Evolutionary conservation across 2,797 vertebrate species (phyloP).

Genomic region (Pseudochirops cupreus): DNA sequence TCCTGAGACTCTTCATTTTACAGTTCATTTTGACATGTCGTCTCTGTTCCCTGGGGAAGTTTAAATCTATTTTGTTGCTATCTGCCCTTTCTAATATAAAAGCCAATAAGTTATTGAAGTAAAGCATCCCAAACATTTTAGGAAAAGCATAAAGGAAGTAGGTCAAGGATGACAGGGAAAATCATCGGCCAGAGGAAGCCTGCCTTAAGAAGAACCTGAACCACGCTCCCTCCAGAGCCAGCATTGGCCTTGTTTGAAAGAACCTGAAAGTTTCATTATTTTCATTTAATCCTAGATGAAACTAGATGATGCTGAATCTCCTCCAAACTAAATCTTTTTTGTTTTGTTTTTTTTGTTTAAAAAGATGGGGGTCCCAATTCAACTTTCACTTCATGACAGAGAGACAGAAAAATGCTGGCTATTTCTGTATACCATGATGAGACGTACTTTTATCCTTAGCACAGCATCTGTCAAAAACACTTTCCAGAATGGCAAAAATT

Average conservation of each 20-base stretch:
- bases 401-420: not conserved
- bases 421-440: not conserved
- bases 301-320: not conserved
- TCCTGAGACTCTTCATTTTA: not conserved
- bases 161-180: not conserved
- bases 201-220: not conserved
- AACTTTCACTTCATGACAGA: not conserved
- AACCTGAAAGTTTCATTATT: not conserved
- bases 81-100: not conserved
- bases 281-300: not conserved
- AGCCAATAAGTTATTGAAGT: not conserved
- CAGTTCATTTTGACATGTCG: not conserved
- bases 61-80: conserved; percentile 2
- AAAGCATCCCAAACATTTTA: not conserved
- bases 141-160: not conserved
- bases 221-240: not conserved
- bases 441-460: not conserved
- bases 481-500: not conserved
- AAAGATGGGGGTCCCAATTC: not conserved
- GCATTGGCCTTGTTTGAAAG: not conserved
- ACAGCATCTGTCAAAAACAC: not conserved
- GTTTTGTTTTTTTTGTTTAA: conserved; percentile 7
- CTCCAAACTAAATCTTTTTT: not conserved
- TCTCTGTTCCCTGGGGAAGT: not conserved
- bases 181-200: not conserved